Base-by-base conservation (phyloP, 2,888 invertebrate genomes). In the Patella pellucida region DNA sequence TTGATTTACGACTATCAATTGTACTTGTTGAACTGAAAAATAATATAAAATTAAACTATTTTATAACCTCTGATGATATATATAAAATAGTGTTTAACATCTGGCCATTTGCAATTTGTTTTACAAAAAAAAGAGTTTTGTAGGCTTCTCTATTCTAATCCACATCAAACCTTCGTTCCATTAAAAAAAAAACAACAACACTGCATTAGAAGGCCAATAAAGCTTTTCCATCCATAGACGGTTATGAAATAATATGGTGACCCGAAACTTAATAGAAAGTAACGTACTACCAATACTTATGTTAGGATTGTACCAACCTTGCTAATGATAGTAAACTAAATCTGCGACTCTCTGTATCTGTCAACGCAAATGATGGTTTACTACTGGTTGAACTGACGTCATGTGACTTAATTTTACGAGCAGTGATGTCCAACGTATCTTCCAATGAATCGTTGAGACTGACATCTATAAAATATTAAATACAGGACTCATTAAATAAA, bases 11-110 rank as follows among this genome's bases (percentile, higher is more conserved):
- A 62, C 62, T 62, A 19, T 62, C 62, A 11, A 62, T 7, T 19
- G 62, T 62, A 62, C 62, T 62, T 9, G 62, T 62, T 15, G 62
- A 19, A 62, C 62, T 62, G 62, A 15, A 62, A 62, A 62, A 62
- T 11, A 62, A n/a, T n/a, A n/a, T n/a, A n/a, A n/a, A n/a, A n/a
- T n/a, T 62, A 62, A 11, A 41, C 7, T 41, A 9, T 41, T 41
- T 41, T 41, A 41, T 9, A 1, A 41, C 41, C 9, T 9, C 41
- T 41, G 41, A 41, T 9, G 7, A 41, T 41, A 41, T 41, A 41
- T 41, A 41, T 41, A 0, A 41, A 7, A 41, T 41, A 41, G 41
- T 41, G 7, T 41, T 41, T 41, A 41, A 27, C 1, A 1, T 41
- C 41, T 41, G 41, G 41, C 41, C 41, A 41, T 41, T 9, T 31